Evolutionary conservation across 2,113 vertebrate genomes (phyloP), one percentile per base, ranked within the genome.

Genomic region (Larimichthys polyactis): DNA sequence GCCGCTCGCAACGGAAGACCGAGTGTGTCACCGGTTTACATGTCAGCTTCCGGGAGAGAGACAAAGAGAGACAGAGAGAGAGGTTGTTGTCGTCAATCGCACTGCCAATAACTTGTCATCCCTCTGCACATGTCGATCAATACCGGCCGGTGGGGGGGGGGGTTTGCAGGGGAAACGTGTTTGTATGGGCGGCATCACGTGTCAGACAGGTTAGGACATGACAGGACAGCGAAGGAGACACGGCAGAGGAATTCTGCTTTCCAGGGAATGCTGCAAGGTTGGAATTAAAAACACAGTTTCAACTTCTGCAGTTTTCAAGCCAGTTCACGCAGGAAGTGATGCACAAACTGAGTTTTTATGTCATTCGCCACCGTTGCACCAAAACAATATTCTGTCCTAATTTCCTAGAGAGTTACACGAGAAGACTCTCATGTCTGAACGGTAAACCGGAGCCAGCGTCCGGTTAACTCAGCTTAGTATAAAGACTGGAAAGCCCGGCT

Each of bases 41-140:
- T 52, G 87, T 48, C 78, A 76, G 81, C 88, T 80, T 86, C 83
- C 78, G 65, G 78, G 54, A 82, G 20, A 27, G 65, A 59, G 52
- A 51, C 4, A 29, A 10, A 27, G 20, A 71, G 44, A 22, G 17
- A 67, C 46, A 17, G 69, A 71, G 44, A 22, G 17, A 67, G 51
- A 17, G 69, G 69, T 3, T 11, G 67, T 0, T 58, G 85, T 27
- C 78, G 40, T 82, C 85, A 74, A 68, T 81, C 22, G 40, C 32
- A 66, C 66, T 63, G 75, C 85, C 22, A 66, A 82, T 89, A 74
- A 43, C 27, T 29, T 49, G 11, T 62, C 65, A 12, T 11, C 62
- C 19, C 52, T 67, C 44, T 22, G 80, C 48, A 81, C 79, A 40
- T 49, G 79, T 29, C 32, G 4, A 77, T 90, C 91, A n/a, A 88